Base-by-base conservation (phyloP, 2,888 invertebrate species). In the Himalopsyche anomala region DNA sequence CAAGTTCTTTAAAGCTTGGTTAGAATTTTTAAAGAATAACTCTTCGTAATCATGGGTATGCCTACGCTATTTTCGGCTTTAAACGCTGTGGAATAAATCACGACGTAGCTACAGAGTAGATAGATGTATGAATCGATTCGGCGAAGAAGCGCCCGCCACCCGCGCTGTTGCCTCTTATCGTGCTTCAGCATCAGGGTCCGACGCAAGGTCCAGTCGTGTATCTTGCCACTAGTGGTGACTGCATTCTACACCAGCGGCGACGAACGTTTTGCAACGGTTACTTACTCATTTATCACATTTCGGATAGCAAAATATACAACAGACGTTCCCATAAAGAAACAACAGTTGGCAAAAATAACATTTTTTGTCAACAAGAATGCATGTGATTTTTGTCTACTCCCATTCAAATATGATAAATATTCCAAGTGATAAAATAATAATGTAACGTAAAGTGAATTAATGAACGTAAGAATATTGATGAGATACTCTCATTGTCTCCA, bases 101-200 rank as follows among this genome's bases (percentile, higher is more conserved):
- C 74, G 28, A 36, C 36, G 15, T 3, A 74, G 74, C 38, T 74
- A 74, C 74, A 6, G 38, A 74, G 74, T 74, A 74, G 74, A 74
- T 74, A 74, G 74, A 74, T 74, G 74, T 74, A 74, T 36, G 55
- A 80, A 36, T 80, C 84, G 84, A 62, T 82, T 84, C 81, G 45
- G 56, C 84, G 80, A 56, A 84, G 83, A 83, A 80, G 19, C 74
- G 74, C 36, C 51, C 55, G 80, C 84, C 84, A 84, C 84, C 84
- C 84, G 84, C 84, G 80, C 80, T 80, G 84, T 84, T 54, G 84
- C 55, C 42, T 62, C 42, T 84, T 84, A 84, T 84, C 84, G 69
- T 40, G 42, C 40, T 36, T 36, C 36, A 74, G 38, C 28, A 74
- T 74, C 74, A 74, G 74, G 36, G 74, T 15, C 51, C 74, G 36